phyloP scores from a whole-genome alignment of 1,140 invertebrate genomes.

The Caenorhabditis brenneri region DNA sequence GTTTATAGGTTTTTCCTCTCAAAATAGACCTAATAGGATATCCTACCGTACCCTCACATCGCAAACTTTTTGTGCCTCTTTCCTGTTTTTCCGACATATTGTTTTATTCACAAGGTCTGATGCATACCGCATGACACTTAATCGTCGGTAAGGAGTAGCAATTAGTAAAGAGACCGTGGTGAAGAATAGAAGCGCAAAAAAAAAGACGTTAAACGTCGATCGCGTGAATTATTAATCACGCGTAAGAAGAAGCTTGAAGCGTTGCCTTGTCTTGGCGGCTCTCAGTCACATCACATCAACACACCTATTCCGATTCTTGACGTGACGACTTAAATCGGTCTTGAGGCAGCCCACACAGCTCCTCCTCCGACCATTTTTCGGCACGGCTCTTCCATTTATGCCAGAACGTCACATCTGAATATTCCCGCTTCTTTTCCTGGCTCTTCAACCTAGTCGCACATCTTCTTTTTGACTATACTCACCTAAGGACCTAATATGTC shows the following conservation, averaged over 20 bases:
- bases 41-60: background rate
- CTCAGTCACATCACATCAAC: conserved; percentile 4
- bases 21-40: background rate
- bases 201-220: conserved; percentile 34
- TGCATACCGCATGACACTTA: conserved; percentile 28
- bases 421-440: no score
- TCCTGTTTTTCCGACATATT: background rate
- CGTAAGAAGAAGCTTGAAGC: conserved; percentile 36
- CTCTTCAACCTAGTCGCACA: no score
- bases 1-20: no score
- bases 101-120: conserved; percentile 22
- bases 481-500: background rate
- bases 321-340: background rate
- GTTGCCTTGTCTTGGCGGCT: conserved; percentile 9
- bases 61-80: background rate
- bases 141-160: conserved; percentile 37
- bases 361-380: background rate
- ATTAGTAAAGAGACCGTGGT: conserved; percentile 7
- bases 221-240: conserved; percentile 41
- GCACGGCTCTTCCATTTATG: background rate
- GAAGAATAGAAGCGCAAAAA: background rate
- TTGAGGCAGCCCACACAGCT: no score
- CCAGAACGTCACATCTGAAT: no score
- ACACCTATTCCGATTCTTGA: conserved; percentile 32
- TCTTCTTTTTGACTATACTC: background rate